Conservation (phyloP, 2,888 invertebrate species). For the Heliconius sara region DNA sequence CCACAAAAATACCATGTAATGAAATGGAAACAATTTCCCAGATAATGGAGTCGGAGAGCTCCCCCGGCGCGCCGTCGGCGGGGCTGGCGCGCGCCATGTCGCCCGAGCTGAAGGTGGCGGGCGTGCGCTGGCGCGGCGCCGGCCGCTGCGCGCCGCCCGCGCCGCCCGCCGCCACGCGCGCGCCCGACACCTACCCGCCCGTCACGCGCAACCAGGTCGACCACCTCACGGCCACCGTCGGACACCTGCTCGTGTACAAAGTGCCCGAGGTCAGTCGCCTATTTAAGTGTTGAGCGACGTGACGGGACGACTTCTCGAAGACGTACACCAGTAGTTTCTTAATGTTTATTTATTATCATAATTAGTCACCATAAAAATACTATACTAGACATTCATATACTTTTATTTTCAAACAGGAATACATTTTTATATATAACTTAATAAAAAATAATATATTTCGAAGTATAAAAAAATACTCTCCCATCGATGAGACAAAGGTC, state of each 20-base stretch:
- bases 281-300: too few species aligned
- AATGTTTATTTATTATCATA: too few species aligned
- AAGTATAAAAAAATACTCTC: too few species aligned
- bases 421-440: conserved; percentile 48
- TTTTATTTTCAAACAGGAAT: too few species aligned
- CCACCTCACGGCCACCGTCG: conserved; percentile 91
- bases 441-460: too few species aligned
- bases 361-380: too few species aligned
- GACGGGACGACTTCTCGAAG: too few species aligned
- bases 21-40: conserved; percentile 44
- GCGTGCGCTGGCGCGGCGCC: conserved; percentile 87
- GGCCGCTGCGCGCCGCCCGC: conserved; percentile 85
- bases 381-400: too few species aligned
- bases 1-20: too few species aligned
- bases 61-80: conserved; percentile 83
- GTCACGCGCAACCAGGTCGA: conserved; percentile 93
- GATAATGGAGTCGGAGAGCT: conserved; percentile 77
- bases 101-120: conserved; percentile 86
- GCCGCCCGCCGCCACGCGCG: conserved; percentile 76
- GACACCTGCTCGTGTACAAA: conserved; percentile 90
- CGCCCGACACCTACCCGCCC: conserved; percentile 89
- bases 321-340: too few species aligned
- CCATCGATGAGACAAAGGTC: too few species aligned
- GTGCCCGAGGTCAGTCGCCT: conserved; percentile 89
- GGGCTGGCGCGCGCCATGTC: conserved; percentile 85